These are phyloP conservation scores for Stenurella melanura DNA, from an alignment of 2,888 invertebrate species.

Conservation along the genomic window DNA sequence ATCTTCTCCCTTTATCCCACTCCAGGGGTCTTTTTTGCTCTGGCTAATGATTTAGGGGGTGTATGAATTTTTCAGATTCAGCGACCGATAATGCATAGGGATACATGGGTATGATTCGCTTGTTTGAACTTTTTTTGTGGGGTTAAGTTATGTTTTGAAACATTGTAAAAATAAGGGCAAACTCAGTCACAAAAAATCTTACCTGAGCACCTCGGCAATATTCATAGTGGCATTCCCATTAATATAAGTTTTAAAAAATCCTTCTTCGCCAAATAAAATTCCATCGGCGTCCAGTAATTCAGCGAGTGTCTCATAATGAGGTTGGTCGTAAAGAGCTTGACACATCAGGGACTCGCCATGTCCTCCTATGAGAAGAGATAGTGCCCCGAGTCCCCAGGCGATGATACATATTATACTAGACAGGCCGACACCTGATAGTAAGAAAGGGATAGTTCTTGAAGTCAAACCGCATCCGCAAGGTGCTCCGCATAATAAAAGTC, in stretches of 20 bases:
- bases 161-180: too few relatives aligned
- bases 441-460: constrained; percentile 68
- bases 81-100: too few relatives aligned
- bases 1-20: too few relatives aligned
- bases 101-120: too few relatives aligned
- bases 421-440: constrained; percentile 75
- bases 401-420: constrained; percentile 77
- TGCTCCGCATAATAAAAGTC: constrained; percentile 74
- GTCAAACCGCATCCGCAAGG: constrained; percentile 71
- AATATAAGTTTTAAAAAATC: constrained; percentile 74
- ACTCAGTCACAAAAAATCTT: constrained; percentile 20
- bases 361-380: constrained; percentile 78
- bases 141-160: too few relatives aligned
- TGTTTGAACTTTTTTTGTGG: too few relatives aligned
- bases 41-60: too few relatives aligned
- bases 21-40: too few relatives aligned
- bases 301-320: constrained; percentile 79
- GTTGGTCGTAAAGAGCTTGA: constrained; percentile 81
- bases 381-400: constrained; percentile 79
- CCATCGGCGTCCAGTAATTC: constrained; percentile 82
- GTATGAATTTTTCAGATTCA: too few relatives aligned
- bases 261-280: constrained; percentile 76
- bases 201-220: constrained; percentile 56
- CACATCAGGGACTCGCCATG: constrained; percentile 84
- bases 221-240: constrained; percentile 40